Conservation (phyloP, 1,140 invertebrate species). For the Caenorhabditis latens region DNA sequence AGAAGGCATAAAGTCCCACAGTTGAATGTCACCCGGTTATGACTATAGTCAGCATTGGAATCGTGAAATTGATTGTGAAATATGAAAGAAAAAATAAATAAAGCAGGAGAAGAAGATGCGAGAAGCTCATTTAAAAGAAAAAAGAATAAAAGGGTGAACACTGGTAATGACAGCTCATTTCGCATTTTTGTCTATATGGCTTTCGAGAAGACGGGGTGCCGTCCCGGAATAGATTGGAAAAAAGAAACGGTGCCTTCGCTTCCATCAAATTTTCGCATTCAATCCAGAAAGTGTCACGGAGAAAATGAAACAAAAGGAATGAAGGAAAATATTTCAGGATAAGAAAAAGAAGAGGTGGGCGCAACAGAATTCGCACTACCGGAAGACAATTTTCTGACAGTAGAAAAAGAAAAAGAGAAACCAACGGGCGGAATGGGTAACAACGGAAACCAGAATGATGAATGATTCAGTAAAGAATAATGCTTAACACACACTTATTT, state of each 20-base stretch:
- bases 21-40: conserved; percentile 23
- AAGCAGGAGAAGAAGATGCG: background rate
- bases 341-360: conserved; percentile 38
- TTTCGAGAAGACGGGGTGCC: conserved; percentile 39
- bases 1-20: conserved; percentile 18
- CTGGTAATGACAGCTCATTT: conserved; percentile 56
- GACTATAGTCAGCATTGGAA: background rate
- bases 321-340: conserved; percentile 34
- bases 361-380: conserved; percentile 51
- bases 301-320: background rate
- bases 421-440: conserved; percentile 53
- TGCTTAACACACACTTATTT: conserved; percentile 55
- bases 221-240: conserved; percentile 26
- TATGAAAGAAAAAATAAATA: background rate
- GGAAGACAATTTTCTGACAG: conserved; percentile 51
- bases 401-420: conserved; percentile 22
- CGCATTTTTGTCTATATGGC: conserved; percentile 34
- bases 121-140: conserved; percentile 32
- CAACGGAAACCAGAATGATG: conserved; percentile 55
- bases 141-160: conserved; percentile 38
- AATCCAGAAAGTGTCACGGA: background rate
- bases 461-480: conserved; percentile 57
- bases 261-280: background rate
- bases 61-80: conserved; percentile 11
- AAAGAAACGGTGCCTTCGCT: background rate